phyloP scores from a whole-genome alignment of 2,113 vertebrate genomes.

The Saimiri boliviensis region DNA sequence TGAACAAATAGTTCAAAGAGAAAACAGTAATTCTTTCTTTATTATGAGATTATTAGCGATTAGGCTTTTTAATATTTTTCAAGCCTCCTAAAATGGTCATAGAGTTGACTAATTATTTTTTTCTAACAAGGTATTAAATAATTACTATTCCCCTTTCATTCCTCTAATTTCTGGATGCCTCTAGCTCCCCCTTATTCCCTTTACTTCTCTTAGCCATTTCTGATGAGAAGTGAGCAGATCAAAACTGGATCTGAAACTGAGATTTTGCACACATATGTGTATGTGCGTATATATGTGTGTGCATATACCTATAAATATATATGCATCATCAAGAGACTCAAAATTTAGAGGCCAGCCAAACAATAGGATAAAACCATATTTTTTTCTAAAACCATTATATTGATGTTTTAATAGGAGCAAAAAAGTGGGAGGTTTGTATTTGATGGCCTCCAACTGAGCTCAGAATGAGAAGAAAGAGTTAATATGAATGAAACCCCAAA shows the following conservation, averaged over 20 bases:
- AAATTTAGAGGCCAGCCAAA: background rate
- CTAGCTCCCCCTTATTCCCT: background rate
- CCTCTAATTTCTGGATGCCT: background rate
- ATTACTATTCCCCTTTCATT: background rate
- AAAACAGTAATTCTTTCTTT: background rate
- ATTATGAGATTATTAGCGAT: background rate
- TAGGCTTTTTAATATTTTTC: background rate
- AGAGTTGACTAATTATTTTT: background rate
- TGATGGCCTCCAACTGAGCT: slow-evolving; percentile 68
- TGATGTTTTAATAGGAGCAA: background rate
- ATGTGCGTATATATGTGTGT: background rate
- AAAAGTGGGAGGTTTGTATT: background rate
- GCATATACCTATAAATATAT: background rate
- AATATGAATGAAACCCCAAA: slow-evolving; percentile 74
- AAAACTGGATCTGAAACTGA: background rate
- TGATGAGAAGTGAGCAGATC: background rate
- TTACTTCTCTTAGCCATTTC: background rate
- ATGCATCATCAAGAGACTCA: background rate
- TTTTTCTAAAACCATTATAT: background rate
- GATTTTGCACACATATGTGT: background rate
- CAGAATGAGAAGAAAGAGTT: slow-evolving; percentile 65
- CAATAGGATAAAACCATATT: background rate
- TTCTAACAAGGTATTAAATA: background rate
- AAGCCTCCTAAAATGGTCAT: background rate
- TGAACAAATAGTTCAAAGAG: background rate